Evolutionary conservation across 92 coral and sea anemone genomes (phyloP).

Genomic region (Plumapathes pennacea): DNA sequence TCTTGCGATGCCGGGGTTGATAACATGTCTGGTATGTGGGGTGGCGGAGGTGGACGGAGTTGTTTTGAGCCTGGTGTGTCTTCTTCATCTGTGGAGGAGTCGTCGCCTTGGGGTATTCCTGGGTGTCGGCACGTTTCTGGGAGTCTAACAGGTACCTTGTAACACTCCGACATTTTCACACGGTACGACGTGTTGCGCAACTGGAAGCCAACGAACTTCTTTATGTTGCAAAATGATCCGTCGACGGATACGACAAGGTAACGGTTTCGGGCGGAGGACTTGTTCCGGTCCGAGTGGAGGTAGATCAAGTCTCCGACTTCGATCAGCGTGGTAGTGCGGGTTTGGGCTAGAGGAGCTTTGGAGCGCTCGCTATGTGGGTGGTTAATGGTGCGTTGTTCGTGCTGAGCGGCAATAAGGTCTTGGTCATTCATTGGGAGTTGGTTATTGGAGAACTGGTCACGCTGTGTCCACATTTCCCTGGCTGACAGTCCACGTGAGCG

Average conservation of each 20-base stretch:
- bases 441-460: slow-evolving; percentile 31
- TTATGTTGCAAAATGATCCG: slow-evolving; percentile 1
- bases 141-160: background rate
- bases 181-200: slow-evolving; percentile 13
- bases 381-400: slow-evolving; percentile 15
- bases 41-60: no score
- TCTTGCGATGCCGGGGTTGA: no score
- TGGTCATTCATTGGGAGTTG: slow-evolving; percentile 31
- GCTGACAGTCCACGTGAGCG: slow-evolving; percentile 35
- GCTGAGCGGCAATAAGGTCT: slow-evolving; percentile 19
- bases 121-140: no score
- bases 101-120: no score
- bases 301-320: slow-evolving; percentile 20
- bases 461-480: slow-evolving; percentile 68
- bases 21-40: no score
- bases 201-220: slow-evolving; percentile 20
- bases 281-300: slow-evolving; percentile 27
- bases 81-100: no score
- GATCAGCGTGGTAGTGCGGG: background rate
- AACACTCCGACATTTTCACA: slow-evolving; percentile 8
- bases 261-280: slow-evolving; percentile 11
- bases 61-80: no score
- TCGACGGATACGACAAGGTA: slow-evolving; percentile 1
- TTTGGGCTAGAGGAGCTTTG: background rate
- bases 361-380: slow-evolving; percentile 28